Evolutionary conservation across 2,113 vertebrate genomes (phyloP), one percentile per base, ranked within the genome.

Genomic region (Clarias magur): DNA sequence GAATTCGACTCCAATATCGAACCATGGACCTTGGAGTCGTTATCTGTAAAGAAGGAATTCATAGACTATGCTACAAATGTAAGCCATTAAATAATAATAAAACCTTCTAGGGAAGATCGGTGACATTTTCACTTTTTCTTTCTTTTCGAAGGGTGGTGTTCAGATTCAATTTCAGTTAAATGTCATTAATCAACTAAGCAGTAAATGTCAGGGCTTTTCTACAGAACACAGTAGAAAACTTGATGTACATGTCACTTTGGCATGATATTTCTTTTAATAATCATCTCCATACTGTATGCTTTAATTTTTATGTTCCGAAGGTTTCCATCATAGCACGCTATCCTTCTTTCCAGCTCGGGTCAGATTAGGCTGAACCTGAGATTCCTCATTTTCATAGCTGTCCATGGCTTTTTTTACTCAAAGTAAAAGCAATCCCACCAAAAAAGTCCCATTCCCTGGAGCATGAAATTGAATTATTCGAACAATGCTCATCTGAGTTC

Each of bases 401-500:
- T 73, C 84, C 75, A 23, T 56, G 54, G 85, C 80, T 86, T 89
- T 86, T 86, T 88, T 78, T 86, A 72, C 86, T 78, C 85, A 85
- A 75, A 85, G 67, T 70, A 56, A 38, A 53, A 54, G 70, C 86
- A 85, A 88, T 89, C 48, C 42, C 48, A 6, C 48, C 78, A 86
- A 76, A 23, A 27, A 27, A 42, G 27, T 59, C 80, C 88, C 23
- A 65, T 72, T 38, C 67, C 85, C 73, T 87, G 85, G 86, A 89
- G 86, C 90, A 81, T 91, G 86, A 89, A 91, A 89, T 89, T 89
- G 79, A 80, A 86, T 79, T 89, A 88, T 87, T 87, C 38, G 84
- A 85, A 88, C 62, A 76, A 78, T 59, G 62, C 84, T 76, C 65
- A 85, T 88, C 81, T 87, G 82, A 86, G 90, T 91, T 91, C 57